Percentiles rank a stretch among this genome's conserved stretches.
phyloP scores from a whole-genome alignment of 1,140 invertebrate genomes.

The Bombus impatiens region DNA sequence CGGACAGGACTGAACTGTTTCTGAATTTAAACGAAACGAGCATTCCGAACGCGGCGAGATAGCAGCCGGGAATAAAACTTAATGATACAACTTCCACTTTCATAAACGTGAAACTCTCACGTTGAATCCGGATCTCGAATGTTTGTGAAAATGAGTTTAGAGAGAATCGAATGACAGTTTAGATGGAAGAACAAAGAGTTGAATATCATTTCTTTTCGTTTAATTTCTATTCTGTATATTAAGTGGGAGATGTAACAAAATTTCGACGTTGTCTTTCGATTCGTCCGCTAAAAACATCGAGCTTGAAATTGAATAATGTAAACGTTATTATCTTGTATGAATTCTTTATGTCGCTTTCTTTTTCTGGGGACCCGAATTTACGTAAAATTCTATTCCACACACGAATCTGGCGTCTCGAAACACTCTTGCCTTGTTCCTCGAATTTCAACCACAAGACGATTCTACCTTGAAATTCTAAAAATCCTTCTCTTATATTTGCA shows the following conservation, averaged over 20 bases:
- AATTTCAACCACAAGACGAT: too few species aligned
- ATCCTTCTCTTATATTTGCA: not conserved
- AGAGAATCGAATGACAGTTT: not conserved
- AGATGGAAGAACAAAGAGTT: not conserved
- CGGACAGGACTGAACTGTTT: not conserved
- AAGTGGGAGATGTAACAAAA: not conserved
- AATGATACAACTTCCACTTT: constrained; percentile 7
- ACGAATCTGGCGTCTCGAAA: too few species aligned
- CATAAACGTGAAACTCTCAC: constrained; percentile 6
- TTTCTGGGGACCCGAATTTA: too few species aligned
- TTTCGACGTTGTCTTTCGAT: not conserved
- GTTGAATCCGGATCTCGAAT: not conserved
- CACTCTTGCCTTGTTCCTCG: too few species aligned
- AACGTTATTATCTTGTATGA: too few species aligned
- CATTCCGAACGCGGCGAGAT: not conserved
- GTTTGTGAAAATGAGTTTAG: too few species aligned
- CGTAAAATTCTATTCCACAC: too few species aligned
- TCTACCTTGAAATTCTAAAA: not conserved
- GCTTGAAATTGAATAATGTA: too few species aligned
- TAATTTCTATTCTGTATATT: not conserved
- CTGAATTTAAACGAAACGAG: constrained; percentile 3
- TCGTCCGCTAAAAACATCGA: too few species aligned
- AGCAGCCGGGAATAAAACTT: not conserved
- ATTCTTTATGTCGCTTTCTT: too few species aligned
- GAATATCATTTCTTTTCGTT: not conserved